Percentiles rank a stretch among this genome's conserved stretches.
Conservation (phyloP, 1,140 invertebrate species). For the Globodera ellingtonae region DNA sequence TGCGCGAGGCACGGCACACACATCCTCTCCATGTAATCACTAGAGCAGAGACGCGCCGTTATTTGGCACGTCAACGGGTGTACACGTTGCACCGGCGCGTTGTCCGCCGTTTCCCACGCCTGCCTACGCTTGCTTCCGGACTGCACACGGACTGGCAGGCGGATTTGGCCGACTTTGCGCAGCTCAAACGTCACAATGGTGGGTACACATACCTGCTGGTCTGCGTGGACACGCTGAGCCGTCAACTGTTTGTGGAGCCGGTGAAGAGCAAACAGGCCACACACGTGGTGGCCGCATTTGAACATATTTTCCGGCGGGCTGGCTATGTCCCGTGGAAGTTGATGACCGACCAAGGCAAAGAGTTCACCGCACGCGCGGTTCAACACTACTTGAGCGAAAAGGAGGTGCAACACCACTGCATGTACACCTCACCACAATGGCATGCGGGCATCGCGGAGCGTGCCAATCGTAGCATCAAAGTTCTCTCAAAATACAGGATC, state of each 20-base stretch:
- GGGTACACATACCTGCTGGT: constrained; percentile 34
- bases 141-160: constrained; percentile 44
- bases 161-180: constrained; percentile 30
- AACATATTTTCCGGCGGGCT: constrained; percentile 12
- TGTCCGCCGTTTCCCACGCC: constrained; percentile 7
- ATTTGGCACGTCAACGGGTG: constrained; percentile 25
- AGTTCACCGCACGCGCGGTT: constrained; percentile 28
- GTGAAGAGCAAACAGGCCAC: constrained; percentile 25
- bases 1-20: neutral
- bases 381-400: constrained; percentile 36
- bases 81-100: constrained; percentile 30
- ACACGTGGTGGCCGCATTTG: constrained; percentile 34
- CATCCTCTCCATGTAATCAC: neutral
- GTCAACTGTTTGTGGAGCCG: constrained; percentile 40
- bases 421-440: constrained; percentile 36
- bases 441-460: constrained; percentile 46
- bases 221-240: constrained; percentile 36
- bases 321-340: constrained; percentile 28
- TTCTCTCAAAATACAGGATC: neutral
- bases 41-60: constrained; percentile 13
- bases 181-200: constrained; percentile 21
- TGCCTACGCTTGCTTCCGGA: constrained; percentile 22
- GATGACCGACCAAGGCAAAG: constrained; percentile 39
- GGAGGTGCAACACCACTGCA: constrained; percentile 16
- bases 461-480: constrained; percentile 38